A percentile compares a stretch with the other conserved stretches of the same genome.
Conservation (phyloP, 1,140 invertebrate genomes). For the Mactra quadrangularis region DNA sequence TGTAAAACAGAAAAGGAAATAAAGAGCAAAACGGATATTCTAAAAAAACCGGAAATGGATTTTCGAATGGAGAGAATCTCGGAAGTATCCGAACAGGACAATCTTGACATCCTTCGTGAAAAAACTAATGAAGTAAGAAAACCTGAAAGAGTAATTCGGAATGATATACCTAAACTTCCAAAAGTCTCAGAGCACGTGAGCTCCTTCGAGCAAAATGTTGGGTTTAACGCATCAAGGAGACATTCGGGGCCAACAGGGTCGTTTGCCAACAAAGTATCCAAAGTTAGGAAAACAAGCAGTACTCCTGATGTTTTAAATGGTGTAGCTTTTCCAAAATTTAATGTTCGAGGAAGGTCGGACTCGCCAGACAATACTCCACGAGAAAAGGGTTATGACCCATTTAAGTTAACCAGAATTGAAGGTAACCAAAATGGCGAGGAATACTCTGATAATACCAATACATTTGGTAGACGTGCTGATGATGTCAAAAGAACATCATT, state of each 20-base stretch:
- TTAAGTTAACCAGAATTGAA: background rate
- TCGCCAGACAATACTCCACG: background rate
- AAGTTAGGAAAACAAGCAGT: slow-evolving; percentile 29
- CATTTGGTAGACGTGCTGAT: background rate
- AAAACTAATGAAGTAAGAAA: background rate
- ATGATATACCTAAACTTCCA: background rate
- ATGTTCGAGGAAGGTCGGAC: background rate
- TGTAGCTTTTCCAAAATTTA: background rate
- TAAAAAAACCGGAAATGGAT: slow-evolving; percentile 8
- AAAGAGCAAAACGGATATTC: too few relatives aligned
- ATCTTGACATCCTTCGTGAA: slow-evolving; percentile 39
- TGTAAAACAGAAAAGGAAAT: too few relatives aligned
- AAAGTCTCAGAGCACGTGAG: background rate
- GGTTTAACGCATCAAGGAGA: background rate
- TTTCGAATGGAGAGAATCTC: slow-evolving; percentile 53
- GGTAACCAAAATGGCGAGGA: background rate
- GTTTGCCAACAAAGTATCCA: background rate
- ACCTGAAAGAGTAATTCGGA: slow-evolving; percentile 1
- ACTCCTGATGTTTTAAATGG: slow-evolving; percentile 24
- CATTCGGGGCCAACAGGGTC: too few relatives aligned
- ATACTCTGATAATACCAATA: background rate
- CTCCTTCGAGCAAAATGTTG: background rate
- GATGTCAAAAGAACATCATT: background rate
- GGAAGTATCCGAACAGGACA: slow-evolving; percentile 50
- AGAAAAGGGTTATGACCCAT: background rate